Percentiles rank a stretch among this genome's conserved stretches.
Evolutionary conservation across 1,140 invertebrate species (phyloP).

Genomic region (Aphelinus atriplicis): DNA sequence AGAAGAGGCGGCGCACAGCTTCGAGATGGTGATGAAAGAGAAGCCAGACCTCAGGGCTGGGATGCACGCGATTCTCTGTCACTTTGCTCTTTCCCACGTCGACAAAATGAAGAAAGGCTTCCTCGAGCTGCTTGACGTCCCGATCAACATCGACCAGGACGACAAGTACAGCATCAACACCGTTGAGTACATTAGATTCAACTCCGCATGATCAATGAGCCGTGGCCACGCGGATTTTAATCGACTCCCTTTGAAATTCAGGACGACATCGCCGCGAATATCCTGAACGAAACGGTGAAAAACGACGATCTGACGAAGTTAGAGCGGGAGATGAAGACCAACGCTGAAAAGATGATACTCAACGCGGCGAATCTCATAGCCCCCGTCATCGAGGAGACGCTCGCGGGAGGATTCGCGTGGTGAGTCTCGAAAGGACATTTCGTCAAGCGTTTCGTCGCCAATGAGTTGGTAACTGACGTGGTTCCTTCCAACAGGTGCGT

Average conservation of each 20-base stretch:
- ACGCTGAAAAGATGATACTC: constrained; percentile 87
- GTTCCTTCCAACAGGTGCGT: constrained; percentile 71
- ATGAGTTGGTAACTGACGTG: constrained; percentile 28
- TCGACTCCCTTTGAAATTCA: constrained; percentile 48
- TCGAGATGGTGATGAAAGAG: constrained; percentile 98
- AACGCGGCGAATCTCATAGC: constrained; percentile 93
- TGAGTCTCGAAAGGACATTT: constrained; percentile 32
- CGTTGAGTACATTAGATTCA: constrained; percentile 48
- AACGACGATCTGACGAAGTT: constrained; percentile 82
- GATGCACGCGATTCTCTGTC: constrained; percentile 91
- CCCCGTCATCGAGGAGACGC: constrained; percentile 82
- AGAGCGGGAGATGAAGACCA: constrained; percentile 78
- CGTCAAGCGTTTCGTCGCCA: no score
- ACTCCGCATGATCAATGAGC: background rate
- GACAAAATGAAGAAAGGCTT: constrained; percentile 96
- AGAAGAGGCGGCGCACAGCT: constrained; percentile 93
- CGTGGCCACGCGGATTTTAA: no score
- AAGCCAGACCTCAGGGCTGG: constrained; percentile 88
- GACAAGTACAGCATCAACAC: constrained; percentile 74
- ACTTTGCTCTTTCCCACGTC: constrained; percentile 91
- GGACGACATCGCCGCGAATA: constrained; percentile 78
- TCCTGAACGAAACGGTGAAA: constrained; percentile 82
- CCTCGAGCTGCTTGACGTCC: constrained; percentile 88
- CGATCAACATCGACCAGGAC: constrained; percentile 84
- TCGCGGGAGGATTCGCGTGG: constrained; percentile 75